A percentile compares a stretch with the other conserved stretches of the same genome.
Evolutionary conservation across 2,113 vertebrate genomes (phyloP).

Genomic region (Xiphophorus couchianus): DNA sequence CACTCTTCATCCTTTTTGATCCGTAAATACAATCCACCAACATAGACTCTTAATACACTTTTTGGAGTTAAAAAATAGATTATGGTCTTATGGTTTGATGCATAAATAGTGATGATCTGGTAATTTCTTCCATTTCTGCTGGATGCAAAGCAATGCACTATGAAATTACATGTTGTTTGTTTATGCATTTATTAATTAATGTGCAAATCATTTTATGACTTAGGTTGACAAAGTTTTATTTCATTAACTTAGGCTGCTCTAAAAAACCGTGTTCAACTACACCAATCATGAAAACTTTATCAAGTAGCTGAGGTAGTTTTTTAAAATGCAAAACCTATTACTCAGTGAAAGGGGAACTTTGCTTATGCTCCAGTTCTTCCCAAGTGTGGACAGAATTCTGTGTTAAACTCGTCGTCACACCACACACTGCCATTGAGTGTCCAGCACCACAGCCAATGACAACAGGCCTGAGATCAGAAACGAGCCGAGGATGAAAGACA

Average conservation of each 20-base stretch:
- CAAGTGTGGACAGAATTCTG: constrained; percentile 14
- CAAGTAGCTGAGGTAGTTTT: constrained; percentile 11
- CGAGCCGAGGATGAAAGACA: constrained; percentile 73
- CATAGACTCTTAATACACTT: no score
- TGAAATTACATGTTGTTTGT: not conserved
- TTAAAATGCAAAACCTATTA: constrained; percentile 19
- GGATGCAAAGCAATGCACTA: not conserved
- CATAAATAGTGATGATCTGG: not conserved
- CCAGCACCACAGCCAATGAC: constrained; percentile 92
- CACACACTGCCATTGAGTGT: constrained; percentile 88
- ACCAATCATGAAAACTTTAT: constrained; percentile 34
- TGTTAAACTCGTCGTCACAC: constrained; percentile 20
- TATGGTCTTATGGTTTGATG: no score
- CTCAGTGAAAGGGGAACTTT: constrained; percentile 21
- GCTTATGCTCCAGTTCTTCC: constrained; percentile 3
- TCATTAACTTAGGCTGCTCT: no score
- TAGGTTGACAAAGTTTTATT: not conserved
- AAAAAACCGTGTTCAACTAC: constrained; percentile 34
- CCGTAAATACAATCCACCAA: no score
- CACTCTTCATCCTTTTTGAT: no score
- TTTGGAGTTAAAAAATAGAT: no score
- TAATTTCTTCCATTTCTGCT: not conserved
- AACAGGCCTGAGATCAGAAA: constrained; percentile 75
- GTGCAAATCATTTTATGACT: not conserved
- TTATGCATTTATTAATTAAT: not conserved